Conservation (phyloP, 92 coral and sea anemone genomes). For the Actinostola sp. region DNA sequence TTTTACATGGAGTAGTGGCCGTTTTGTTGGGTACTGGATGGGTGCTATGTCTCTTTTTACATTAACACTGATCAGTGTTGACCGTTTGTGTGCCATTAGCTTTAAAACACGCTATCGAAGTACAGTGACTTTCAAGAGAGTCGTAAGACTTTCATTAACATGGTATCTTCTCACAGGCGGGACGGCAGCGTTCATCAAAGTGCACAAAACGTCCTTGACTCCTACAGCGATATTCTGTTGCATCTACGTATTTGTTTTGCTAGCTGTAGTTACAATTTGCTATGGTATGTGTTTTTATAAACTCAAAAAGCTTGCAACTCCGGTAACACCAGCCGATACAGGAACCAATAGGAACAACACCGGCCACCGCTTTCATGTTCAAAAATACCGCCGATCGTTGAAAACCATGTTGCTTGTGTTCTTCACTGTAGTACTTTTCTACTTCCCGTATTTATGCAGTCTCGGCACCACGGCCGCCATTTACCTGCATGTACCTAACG, state of each 20-base stretch:
- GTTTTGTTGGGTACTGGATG: background rate
- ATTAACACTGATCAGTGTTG: slow-evolving; percentile 13
- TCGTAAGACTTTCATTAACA: background rate
- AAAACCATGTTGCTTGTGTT: slow-evolving; percentile 17
- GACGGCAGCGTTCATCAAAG: too few relatives aligned
- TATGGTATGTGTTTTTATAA: slow-evolving; percentile 8
- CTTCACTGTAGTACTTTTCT: background rate
- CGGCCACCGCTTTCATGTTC: background rate
- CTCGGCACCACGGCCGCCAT: background rate
- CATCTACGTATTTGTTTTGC: background rate
- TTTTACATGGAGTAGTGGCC: background rate
- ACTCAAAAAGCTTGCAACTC: background rate
- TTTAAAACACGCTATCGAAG: slow-evolving; percentile 16
- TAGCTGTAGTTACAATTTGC: background rate
- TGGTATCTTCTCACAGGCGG: background rate
- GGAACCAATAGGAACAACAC: background rate
- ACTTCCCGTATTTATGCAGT: slow-evolving; percentile 15
- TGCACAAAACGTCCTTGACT: background rate
- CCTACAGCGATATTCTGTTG: background rate
- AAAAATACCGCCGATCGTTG: slow-evolving; percentile 1
- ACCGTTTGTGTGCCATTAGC: slow-evolving; percentile 4
- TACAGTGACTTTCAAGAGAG: slow-evolving; percentile 7
- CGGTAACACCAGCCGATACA: background rate
- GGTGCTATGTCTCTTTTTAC: slow-evolving; percentile 12
- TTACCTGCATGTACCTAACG: slow-evolving; percentile 7